Base-by-base conservation (phyloP, 2,797 vertebrate genomes). In the Salmo trutta region DNA sequence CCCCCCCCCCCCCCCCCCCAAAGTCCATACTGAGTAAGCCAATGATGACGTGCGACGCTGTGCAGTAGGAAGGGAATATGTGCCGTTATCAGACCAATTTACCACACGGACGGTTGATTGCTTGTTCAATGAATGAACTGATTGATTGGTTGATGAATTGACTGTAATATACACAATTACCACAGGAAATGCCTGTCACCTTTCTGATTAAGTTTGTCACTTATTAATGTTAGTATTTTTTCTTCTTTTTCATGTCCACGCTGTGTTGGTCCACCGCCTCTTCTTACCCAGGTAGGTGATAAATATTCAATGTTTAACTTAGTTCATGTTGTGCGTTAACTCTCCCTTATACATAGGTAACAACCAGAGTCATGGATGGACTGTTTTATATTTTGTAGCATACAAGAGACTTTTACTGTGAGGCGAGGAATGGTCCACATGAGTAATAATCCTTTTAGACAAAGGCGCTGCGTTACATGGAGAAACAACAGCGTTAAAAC, bases 21-120 rank as follows among this genome's bases (percentile, higher is more conserved):
- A 67, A 74, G 73, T 82, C 75, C 68, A 76, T 81, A 74, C 75
- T 56, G 56, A 70, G 71, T 80, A 65, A 77, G 75, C 82, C 74
- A 33, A 71, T 79, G 73, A 79, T 80, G 70, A 15, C 2, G 70
- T 27, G 21, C 79, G 81, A 79, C 76, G 67, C 77, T 78, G 73
- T 75, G 76, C 75, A 79, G 73, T 74, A 73, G 68, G 74, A 75
- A 64, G 74, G 77, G 75, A 82, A 80, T 80, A 83, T 84, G 86
- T 88, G 88, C 90, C 87, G 86, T 84, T 84, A 86, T 90, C 84
- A n/a, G 71, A 79, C 80, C 80, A 31, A 80, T 83, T 87, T 83
- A 87, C 79, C 75, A 72, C 0, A 14, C 59, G 21, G 85, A 72
- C 76, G 67, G 77, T 68, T 79, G 88, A 86, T 79, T 85, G 71